phyloP scores from a whole-genome alignment of 30 jellyfish, hydroid and myxozoan species.

The Morbakka virulenta region DNA sequence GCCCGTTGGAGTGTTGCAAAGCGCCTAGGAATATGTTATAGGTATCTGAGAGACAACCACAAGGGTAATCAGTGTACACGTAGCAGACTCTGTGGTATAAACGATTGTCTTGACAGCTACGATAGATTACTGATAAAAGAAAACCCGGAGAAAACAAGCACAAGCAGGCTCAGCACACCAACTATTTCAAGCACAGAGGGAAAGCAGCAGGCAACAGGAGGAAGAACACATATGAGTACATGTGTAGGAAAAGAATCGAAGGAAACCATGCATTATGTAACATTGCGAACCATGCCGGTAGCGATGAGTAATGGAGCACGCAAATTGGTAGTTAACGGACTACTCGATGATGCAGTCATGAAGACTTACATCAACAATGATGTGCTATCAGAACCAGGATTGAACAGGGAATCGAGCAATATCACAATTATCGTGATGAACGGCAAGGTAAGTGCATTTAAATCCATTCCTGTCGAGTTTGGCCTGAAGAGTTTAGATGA shows the following conservation, averaged over 20 bases:
- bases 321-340: constrained; percentile 27
- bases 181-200: too few relatives aligned
- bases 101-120: background rate
- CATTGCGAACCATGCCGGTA: constrained; percentile 52
- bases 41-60: background rate
- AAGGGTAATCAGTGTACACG: background rate
- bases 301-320: constrained; percentile 12
- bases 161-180: too few relatives aligned
- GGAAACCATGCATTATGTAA: too few relatives aligned
- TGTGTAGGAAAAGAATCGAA: too few relatives aligned
- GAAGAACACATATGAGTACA: too few relatives aligned
- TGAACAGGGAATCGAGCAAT: background rate
- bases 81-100: background rate
- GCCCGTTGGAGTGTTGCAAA: too few relatives aligned
- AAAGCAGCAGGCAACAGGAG: too few relatives aligned
- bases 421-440: background rate
- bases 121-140: background rate
- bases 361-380: constrained; percentile 29
- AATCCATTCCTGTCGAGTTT: constrained; percentile 8
- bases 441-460: background rate
- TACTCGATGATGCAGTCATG: constrained; percentile 63
- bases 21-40: too few relatives aligned
- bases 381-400: constrained; percentile 54
- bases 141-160: background rate
- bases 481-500: constrained; percentile 41